Base-by-base conservation (phyloP, 2,797 vertebrate genomes). In the Esox masquinongy region DNA sequence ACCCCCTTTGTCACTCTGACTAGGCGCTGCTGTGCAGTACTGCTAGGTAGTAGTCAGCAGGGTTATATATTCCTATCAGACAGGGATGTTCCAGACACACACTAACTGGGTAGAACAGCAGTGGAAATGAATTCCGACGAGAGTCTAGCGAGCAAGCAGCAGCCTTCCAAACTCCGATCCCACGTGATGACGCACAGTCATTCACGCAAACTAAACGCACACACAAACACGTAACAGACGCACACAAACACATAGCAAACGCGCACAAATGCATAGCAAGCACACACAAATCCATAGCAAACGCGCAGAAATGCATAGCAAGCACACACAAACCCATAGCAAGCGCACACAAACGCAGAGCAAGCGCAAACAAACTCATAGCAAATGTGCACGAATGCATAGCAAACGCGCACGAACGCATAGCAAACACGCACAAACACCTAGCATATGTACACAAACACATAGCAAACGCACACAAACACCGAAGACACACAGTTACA, bases 51-150 rank as follows among this genome's bases (percentile, higher is more conserved):
- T 83, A 81, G 83, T 86, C 82, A 61, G 19, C 83, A 77, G 82
- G n/a, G 85, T 86, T 88, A 72, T 71, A 72, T 72, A 77, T 83
- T 86, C 87, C 77, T 86, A 24, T 66, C 67, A 76, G 71, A 84
- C 79, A 80, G 68, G 47, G 83, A 87, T 82, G 84, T 78, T 63
- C 79, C 31, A 77, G 88, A 88, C 86, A 81, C 39, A 77, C 70
- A 75, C 75, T 79, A 79, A 71, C 61, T 61, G 0, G 79, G 34
- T 24, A 74, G 68, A 74, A 81, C 87, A 82, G 87, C 86, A 88
- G 84, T 91, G 88, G 88, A 87, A 86, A 82, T 74, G 74, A 79
- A 75, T 77, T 85, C 84, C 81, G 73, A 79, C 81, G 86, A 84
- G 81, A 81, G 71, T 73, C 83, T 78, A 24, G 16, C 43, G 50